Conservation (phyloP, 2,888 invertebrate genomes). For the Pecten maximus region DNA sequence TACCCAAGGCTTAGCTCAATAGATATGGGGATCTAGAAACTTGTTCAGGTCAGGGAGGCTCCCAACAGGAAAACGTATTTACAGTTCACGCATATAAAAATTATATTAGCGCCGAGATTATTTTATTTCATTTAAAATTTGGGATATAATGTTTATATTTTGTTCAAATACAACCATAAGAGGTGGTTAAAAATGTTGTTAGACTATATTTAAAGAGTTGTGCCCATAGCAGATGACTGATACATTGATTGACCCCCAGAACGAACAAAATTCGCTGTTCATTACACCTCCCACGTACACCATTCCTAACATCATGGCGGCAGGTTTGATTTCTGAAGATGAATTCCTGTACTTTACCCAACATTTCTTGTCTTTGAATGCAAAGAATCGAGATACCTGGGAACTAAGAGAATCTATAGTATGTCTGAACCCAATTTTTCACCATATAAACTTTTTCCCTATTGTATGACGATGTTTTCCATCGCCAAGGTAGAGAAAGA, state of each 20-base stretch:
- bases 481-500: background rate
- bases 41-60: slow-evolving; percentile 56
- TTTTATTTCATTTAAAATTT: slow-evolving; percentile 26
- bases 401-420: slow-evolving; percentile 53
- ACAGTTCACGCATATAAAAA: slow-evolving; percentile 35
- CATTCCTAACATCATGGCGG: slow-evolving; percentile 65
- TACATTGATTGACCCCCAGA: slow-evolving; percentile 35
- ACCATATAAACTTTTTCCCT: background rate
- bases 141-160: background rate
- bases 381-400: slow-evolving; percentile 63
- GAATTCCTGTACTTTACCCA: slow-evolving; percentile 82
- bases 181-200: background rate
- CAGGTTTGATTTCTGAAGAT: slow-evolving; percentile 81
- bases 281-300: slow-evolving; percentile 62
- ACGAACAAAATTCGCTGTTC: slow-evolving; percentile 58
- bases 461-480: background rate
- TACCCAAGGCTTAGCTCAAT: slow-evolving; percentile 77
- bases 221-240: background rate
- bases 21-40: slow-evolving; percentile 78
- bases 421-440: slow-evolving; percentile 21
- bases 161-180: background rate
- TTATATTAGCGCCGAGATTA: background rate
- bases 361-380: slow-evolving; percentile 80
- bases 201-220: background rate
- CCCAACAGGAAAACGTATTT: slow-evolving; percentile 39